phyloP scores from a whole-genome alignment of 2,888 invertebrate genomes.

The Acholoe squamosa region DNA sequence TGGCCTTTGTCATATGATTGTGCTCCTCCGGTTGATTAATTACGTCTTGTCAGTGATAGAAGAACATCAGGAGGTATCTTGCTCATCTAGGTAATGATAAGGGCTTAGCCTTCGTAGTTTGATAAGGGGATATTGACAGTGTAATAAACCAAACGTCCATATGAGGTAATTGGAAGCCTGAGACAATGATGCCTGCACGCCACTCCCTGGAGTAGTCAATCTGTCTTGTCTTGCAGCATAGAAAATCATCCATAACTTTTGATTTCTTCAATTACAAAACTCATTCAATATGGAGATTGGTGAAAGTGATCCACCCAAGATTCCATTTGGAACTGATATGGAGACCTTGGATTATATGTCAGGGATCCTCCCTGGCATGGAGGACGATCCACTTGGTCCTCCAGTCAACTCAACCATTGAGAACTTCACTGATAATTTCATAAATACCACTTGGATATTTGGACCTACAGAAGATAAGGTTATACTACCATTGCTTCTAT shows the following conservation, averaged over 20 bases:
- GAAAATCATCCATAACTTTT: too few relatives aligned
- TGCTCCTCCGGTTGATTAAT: background rate
- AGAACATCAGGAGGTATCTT: background rate
- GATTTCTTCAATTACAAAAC: background rate
- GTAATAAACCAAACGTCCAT: conserved; percentile 9
- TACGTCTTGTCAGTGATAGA: background rate
- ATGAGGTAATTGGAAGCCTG: background rate
- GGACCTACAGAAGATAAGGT: conserved; percentile 65
- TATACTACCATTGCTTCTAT: conserved; percentile 68
- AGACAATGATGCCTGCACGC: background rate
- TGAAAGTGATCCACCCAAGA: conserved; percentile 44
- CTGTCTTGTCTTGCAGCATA: too few relatives aligned
- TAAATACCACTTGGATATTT: conserved; percentile 68
- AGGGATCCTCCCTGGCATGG: conserved; percentile 11
- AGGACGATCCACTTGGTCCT: conserved; percentile 28
- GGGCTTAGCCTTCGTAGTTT: background rate
- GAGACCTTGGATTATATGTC: conserved; percentile 2
- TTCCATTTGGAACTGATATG: conserved; percentile 39
- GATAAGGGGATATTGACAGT: background rate
- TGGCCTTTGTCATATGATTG: background rate
- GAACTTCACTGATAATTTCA: conserved; percentile 45
- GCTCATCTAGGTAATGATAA: background rate
- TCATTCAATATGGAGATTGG: conserved; percentile 22
- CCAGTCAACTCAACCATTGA: conserved; percentile 50
- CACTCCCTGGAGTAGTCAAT: too few relatives aligned